These are phyloP conservation scores for Enteromius afrohamiltoni DNA, from an alignment of 2,797 vertebrate genomes.

Conservation along the genomic window DNA sequence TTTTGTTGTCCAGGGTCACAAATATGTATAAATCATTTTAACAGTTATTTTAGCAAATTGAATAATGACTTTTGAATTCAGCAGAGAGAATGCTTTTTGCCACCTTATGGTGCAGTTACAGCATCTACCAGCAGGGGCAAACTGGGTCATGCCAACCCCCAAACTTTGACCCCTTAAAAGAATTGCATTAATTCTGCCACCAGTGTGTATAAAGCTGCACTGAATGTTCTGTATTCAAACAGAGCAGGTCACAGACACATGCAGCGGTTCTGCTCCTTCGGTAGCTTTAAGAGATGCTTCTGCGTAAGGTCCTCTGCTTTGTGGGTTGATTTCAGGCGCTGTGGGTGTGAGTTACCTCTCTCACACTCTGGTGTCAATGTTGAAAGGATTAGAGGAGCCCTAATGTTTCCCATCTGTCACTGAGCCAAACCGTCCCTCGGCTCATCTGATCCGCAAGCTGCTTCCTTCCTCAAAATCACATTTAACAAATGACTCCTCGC, in stretches of 20 bases:
- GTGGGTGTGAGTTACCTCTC: conserved; percentile 59
- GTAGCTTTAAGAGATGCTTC: conserved; percentile 17
- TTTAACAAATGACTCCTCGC: conserved; percentile 57
- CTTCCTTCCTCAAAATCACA: conserved; percentile 53
- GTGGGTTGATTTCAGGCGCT: conserved; percentile 32
- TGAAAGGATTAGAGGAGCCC: conserved; percentile 64
- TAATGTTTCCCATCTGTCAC: conserved; percentile 65
- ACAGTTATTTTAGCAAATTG: background rate
- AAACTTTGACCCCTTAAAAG: conserved; percentile 6
- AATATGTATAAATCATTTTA: too few relatives aligned
- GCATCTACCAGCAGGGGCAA: background rate
- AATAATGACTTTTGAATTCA: background rate
- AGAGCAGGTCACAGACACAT: background rate
- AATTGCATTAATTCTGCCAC: conserved; percentile 35
- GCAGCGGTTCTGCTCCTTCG: background rate
- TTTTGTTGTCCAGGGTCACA: too few relatives aligned
- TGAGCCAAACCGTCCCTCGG: conserved; percentile 55
- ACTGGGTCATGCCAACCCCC: background rate
- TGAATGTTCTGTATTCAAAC: conserved; percentile 39
- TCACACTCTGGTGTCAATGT: conserved; percentile 61
- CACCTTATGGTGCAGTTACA: background rate
- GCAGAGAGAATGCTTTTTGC: background rate
- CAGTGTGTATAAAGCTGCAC: conserved; percentile 20
- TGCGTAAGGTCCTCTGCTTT: conserved; percentile 32
- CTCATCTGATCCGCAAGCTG: conserved; percentile 55